These are phyloP conservation scores for Colistium nudipinnis DNA, from an alignment of 2,113 vertebrate genomes.

Conservation along the genomic window DNA sequence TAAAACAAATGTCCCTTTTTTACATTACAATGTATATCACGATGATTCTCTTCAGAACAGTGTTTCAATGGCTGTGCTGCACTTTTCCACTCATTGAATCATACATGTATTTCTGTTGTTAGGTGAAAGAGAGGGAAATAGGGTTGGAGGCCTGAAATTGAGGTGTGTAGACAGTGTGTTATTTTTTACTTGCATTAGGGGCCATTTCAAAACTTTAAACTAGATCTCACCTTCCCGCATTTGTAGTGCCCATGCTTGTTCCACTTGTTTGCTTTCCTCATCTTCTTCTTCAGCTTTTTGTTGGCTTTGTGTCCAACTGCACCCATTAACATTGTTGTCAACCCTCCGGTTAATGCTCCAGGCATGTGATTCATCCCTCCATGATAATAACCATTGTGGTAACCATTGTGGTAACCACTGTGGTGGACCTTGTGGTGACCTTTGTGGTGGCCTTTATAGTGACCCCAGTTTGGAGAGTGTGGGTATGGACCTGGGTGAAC, in stretches of 20 bases:
- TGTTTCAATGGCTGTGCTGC: too few species aligned
- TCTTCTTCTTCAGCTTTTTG: conserved; percentile 83
- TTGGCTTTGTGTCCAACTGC: conserved; percentile 67
- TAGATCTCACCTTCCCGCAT: conserved; percentile 82
- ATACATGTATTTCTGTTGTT: not conserved
- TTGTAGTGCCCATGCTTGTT: conserved; percentile 69
- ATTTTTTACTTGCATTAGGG: not conserved
- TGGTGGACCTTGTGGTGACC: conserved; percentile 30
- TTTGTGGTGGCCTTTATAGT: conserved; percentile 54
- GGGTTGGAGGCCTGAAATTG: not conserved
- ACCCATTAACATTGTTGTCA: conserved; percentile 66
- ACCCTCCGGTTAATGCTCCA: conserved; percentile 68
- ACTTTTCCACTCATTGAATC: too few species aligned
- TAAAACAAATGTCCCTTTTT: too few species aligned
- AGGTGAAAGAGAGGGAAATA: not conserved
- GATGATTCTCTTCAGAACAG: too few species aligned
- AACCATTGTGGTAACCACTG: conserved; percentile 45
- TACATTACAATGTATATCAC: too few species aligned
- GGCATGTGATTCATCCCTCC: conserved; percentile 62
- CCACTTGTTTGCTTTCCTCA: conserved; percentile 83
- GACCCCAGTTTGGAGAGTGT: conserved; percentile 66
- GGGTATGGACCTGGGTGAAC: conserved; percentile 70
- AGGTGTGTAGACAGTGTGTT: not conserved
- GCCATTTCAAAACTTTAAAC: conserved; percentile 1
- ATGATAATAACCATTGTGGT: conserved; percentile 37